These are phyloP conservation scores for Microchrysa polita DNA, from an alignment of 2,888 invertebrate genomes.

Conservation along the genomic window DNA sequence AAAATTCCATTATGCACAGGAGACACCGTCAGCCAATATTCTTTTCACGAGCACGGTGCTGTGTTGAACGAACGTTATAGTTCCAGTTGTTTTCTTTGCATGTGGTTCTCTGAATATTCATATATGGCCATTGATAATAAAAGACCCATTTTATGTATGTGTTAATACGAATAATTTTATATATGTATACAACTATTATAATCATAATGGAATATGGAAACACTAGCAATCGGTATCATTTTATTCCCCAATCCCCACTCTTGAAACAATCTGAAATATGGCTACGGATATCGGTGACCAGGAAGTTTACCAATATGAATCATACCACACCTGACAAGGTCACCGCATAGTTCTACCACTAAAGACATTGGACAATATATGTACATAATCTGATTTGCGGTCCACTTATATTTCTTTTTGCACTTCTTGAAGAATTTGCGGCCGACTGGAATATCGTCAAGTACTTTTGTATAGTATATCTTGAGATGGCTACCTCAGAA, in stretches of 20 bases:
- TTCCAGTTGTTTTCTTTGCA: background rate
- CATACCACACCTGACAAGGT: constrained; percentile 15
- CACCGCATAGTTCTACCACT: background rate
- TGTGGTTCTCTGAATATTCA: too few species aligned
- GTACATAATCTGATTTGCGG: background rate
- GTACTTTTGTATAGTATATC: background rate
- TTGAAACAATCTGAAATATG: constrained; percentile 14
- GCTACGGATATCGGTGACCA: background rate
- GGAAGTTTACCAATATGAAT: constrained; percentile 22
- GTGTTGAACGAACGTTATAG: background rate
- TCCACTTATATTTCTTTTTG: constrained; percentile 26
- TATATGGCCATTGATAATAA: background rate
- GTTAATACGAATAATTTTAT: too few species aligned
- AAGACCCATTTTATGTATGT: background rate
- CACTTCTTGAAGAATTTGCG: background rate
- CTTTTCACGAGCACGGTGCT: background rate
- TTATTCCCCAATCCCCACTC: background rate
- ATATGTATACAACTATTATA: constrained; percentile 14
- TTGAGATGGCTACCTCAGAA: background rate
- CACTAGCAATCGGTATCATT: too few species aligned
- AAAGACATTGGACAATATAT: too few species aligned
- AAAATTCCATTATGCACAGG: constrained; percentile 7
- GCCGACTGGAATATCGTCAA: background rate
- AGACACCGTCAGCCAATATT: background rate
- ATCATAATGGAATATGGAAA: too few species aligned